phyloP scores from a whole-genome alignment of 2,113 vertebrate genomes.

The Acrocephalus arundinaceus region DNA sequence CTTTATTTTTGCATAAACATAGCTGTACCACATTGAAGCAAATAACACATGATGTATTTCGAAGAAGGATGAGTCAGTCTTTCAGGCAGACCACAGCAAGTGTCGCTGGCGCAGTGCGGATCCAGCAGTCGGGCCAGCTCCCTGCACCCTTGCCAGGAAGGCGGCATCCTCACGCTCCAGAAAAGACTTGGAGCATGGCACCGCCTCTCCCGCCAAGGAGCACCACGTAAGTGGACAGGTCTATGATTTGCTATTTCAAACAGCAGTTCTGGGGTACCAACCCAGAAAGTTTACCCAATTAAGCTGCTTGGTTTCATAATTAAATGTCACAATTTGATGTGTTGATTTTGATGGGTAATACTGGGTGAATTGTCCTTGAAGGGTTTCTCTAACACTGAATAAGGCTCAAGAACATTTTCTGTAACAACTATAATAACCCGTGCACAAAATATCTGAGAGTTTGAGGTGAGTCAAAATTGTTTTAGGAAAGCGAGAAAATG shows the following conservation, averaged over 20 bases:
- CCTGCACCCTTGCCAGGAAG: too few relatives aligned
- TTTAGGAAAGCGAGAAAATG: neutral
- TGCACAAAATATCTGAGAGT: neutral
- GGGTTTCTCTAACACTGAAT: neutral
- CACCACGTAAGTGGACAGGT: rapidly evolving
- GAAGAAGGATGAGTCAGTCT: neutral
- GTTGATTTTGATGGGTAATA: neutral
- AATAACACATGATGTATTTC: neutral
- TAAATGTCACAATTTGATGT: neutral
- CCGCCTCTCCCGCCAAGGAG: neutral
- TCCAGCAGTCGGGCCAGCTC: neutral
- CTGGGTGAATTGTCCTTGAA: neutral
- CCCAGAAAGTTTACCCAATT: neutral
- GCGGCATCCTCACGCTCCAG: rapidly evolving
- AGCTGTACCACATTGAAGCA: neutral
- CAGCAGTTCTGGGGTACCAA: neutral
- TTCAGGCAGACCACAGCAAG: neutral
- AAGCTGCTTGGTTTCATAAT: neutral
- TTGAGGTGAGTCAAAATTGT: neutral
- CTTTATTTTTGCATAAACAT: neutral
- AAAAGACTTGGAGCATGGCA: rapidly evolving
- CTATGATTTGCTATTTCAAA: neutral
- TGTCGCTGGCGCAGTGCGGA: rapidly evolving
- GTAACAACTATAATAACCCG: neutral
- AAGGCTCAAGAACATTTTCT: neutral